Evolutionary conservation across 2,888 invertebrate species (phyloP).

Genomic region (Euplagia quadripunctaria): DNA sequence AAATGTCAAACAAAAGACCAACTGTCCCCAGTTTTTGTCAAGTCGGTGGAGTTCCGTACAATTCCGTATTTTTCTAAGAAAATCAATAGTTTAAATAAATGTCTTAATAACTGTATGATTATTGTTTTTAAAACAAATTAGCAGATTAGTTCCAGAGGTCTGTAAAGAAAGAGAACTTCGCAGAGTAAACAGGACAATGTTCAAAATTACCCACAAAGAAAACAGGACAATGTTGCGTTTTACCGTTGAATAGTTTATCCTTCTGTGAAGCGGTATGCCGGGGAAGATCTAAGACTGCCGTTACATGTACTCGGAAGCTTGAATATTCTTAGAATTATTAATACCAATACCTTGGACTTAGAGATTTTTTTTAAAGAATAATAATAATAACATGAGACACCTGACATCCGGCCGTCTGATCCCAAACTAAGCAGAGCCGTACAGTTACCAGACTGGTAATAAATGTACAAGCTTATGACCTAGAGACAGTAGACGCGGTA

Average conservation of each 20-base stretch:
- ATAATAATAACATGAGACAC: no score
- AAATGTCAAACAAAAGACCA: neutral
- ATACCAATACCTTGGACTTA: no score
- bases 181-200: neutral
- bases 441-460: no score
- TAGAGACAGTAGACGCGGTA: no score
- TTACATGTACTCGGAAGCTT: neutral
- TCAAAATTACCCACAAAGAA: neutral
- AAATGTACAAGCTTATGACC: no score
- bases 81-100: neutral
- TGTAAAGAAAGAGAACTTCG: neutral
- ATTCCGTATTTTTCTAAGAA: slow-evolving; percentile 1
- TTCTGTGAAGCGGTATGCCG: neutral
- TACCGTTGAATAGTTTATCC: neutral
- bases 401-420: no score
- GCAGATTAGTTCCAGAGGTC: neutral
- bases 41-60: neutral
- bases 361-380: no score
- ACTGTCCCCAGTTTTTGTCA: neutral
- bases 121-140: slow-evolving; percentile 1
- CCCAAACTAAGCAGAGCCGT: no score
- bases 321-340: no score
- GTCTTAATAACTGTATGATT: neutral
- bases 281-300: slow-evolving; percentile 2
- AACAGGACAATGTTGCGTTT: neutral